Conservation (phyloP, 2,797 vertebrate genomes). For the Hydrolagus colliei region DNA sequence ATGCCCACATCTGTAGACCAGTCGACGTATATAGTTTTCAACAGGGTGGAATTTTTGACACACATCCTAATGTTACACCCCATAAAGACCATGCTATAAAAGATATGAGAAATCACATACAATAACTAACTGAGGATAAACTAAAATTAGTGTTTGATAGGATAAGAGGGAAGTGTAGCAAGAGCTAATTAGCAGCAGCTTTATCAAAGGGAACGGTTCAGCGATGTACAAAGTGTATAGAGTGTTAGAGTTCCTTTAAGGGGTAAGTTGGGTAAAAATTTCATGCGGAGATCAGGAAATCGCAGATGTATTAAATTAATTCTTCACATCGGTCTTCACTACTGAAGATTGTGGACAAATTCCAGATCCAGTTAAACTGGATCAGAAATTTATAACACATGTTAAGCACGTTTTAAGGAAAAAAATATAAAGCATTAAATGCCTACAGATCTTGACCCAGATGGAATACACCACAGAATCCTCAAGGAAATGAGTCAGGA, state of each 20-base stretch:
- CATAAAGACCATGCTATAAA: no score
- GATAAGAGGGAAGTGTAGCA: not conserved
- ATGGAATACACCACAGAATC: conserved; percentile 2
- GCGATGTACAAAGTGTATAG: not conserved
- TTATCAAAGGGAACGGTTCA: not conserved
- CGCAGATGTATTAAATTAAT: conserved; percentile 22
- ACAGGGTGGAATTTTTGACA: no score
- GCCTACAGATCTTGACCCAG: conserved; percentile 2
- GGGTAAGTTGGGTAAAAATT: not conserved
- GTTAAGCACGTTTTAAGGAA: conserved; percentile 3
- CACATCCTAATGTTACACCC: no score
- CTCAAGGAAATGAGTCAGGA: conserved; percentile 27
- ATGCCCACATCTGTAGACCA: no score
- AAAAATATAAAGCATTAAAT: not conserved
- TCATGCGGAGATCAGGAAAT: not conserved
- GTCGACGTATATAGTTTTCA: no score
- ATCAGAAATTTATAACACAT: conserved; percentile 20
- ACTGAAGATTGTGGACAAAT: conserved; percentile 26
- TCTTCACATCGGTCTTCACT: conserved; percentile 20
- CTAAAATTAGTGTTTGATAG: not conserved
- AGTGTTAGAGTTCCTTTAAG: conserved; percentile 16
- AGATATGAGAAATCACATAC: no score
- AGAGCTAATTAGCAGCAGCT: not conserved
- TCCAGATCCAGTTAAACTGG: not conserved
- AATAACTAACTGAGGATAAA: not conserved